Evolutionary conservation across 2,888 invertebrate genomes (phyloP).

Genomic region (Linnaemya tessellans): DNA sequence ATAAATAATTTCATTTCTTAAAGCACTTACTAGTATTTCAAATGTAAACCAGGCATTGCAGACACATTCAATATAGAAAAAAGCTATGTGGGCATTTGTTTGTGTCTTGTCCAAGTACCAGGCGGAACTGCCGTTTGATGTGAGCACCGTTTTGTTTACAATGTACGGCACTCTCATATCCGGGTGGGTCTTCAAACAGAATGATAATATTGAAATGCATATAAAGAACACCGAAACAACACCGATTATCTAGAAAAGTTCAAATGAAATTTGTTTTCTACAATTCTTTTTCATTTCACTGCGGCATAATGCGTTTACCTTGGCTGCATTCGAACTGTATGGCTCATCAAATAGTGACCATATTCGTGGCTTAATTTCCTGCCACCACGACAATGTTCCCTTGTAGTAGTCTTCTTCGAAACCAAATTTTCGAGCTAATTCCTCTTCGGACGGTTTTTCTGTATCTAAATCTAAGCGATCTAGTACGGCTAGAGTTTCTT

Average conservation of each 20-base stretch:
- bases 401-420: conserved; percentile 97
- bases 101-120: conserved; percentile 95
- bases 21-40: conserved; percentile 89
- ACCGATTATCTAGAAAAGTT: conserved; percentile 92
- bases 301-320: conserved; percentile 87
- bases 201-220: conserved; percentile 99
- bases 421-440: conserved; percentile 98
- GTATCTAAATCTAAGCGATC: conserved; percentile 99
- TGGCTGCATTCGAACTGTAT: conserved; percentile 98
- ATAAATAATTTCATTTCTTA: not conserved
- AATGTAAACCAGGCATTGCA: conserved; percentile 99
- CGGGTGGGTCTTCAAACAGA: conserved; percentile 99
- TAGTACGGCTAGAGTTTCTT: conserved; percentile 98
- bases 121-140: conserved; percentile 88
- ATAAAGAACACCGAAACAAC: conserved; percentile 99
- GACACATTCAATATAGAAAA: conserved; percentile 99
- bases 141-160: conserved; percentile 90
- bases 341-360: conserved; percentile 99
- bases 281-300: not conserved
- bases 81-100: conserved; percentile 98
- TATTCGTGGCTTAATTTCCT: conserved; percentile 97
- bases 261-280: not conserved
- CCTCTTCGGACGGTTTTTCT: conserved; percentile 98
- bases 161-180: conserved; percentile 97
- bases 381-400: conserved; percentile 97